Evolutionary conservation across 2,113 vertebrate species (phyloP), one percentile per base, ranked within the genome.

Genomic region (Chaetorhynchus papuensis): DNA sequence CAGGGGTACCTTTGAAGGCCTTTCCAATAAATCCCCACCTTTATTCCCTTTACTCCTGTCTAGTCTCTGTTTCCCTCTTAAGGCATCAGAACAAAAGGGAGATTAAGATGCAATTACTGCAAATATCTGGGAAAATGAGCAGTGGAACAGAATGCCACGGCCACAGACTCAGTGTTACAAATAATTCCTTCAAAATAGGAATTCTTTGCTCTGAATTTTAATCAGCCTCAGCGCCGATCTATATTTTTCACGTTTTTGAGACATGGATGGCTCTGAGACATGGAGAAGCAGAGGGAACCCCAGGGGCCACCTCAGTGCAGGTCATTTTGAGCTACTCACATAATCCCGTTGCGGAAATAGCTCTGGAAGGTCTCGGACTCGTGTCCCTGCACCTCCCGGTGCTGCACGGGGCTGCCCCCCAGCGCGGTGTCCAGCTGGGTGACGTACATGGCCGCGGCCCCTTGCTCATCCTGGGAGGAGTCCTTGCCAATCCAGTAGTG

Each of bases 401-500:
- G 98, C 97, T 99, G 99, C 66, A 99, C 97, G 0, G 99, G 98
- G 86, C 72, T 98, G 7, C 98, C 98, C 1, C 98, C 96, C 17
- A 99, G 95, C 1, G 84, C 61, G 5, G 96, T 96, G 16, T 99
- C 99, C 98, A 99, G 87, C 97, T 99, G 98, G 37, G 98, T 98
- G 52, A 98, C 96, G 1, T 97, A 99, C 92, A 99, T 69, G 82
- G 99, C 99, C 0, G 98, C 98, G 0, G 98, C 98, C 0, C 98
- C 99, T 53, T 99, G 99, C 91, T 99, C 99, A 4, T 99, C 99
- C 97, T 98, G 98, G 4, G 98, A 98, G 28, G 99, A 98, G 10
- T 97, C 53, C 28, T 90, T 98, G 24, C 99, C 99, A 8, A 99
- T 98, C 99, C 99, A 99, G 95, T 98, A 99, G 95, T 99, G 99